These are phyloP conservation scores for Cardinalis cardinalis DNA, from an alignment of 2,113 vertebrate species.

Conservation along the genomic window DNA sequence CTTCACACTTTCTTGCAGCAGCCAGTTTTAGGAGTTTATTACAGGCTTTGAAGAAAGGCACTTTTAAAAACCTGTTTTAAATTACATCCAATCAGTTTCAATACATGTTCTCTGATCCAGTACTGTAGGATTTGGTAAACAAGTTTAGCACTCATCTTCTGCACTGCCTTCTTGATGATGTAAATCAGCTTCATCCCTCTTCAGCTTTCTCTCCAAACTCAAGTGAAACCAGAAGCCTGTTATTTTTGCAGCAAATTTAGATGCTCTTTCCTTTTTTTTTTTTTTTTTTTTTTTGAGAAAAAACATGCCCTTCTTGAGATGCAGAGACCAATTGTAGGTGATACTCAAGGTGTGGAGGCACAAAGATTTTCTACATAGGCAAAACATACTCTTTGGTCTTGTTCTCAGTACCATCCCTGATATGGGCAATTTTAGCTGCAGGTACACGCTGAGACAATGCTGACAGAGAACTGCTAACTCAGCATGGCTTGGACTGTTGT, in stretches of 20 bases:
- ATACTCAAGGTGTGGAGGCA: background rate
- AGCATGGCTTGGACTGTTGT: background rate
- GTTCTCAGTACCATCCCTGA: background rate
- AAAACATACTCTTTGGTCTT: background rate
- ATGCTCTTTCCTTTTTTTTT: background rate
- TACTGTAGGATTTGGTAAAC: background rate
- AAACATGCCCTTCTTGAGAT: background rate
- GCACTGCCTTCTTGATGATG: background rate
- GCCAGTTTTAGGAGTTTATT: background rate
- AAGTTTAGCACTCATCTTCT: background rate
- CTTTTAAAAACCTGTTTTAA: slow-evolving; percentile 12
- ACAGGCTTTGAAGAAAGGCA: background rate
- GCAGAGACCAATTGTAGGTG: background rate
- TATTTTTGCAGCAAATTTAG: background rate
- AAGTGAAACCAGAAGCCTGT: background rate
- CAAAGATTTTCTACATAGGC: background rate
- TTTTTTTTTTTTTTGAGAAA: background rate
- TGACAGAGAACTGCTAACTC: background rate
- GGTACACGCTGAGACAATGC: background rate
- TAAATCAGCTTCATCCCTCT: background rate
- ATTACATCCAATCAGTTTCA: background rate
- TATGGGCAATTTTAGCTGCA: background rate
- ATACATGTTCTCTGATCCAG: background rate
- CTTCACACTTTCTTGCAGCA: background rate
- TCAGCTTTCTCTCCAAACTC: background rate